Evolutionary conservation across 2,888 invertebrate species (phyloP).

Genomic region (Calephelis perditalis): DNA sequence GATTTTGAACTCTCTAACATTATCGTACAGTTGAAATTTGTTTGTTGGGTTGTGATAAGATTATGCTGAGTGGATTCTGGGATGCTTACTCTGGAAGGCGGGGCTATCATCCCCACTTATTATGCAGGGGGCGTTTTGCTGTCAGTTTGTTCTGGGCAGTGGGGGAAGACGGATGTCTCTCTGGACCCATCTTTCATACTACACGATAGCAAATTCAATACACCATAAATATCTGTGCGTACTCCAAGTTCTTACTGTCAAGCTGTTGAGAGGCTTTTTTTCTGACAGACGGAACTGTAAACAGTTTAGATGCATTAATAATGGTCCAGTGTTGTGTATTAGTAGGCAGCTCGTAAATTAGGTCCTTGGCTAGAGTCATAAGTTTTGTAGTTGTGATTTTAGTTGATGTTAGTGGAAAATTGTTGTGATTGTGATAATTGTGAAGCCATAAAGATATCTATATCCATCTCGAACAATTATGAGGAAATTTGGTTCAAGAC

Average conservation of each 20-base stretch:
- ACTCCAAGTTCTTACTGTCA: conserved; percentile 28
- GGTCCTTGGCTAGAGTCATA: conserved; percentile 21
- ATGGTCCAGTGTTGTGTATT: conserved; percentile 29
- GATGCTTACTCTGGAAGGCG: conserved; percentile 38
- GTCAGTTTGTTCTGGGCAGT: conserved; percentile 56
- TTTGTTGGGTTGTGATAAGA: conserved; percentile 17
- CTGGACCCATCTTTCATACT: conserved; percentile 58
- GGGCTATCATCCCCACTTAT: conserved; percentile 37
- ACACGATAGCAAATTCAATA: conserved; percentile 66
- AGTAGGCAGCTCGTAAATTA: conserved; percentile 24
- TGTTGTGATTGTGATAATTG: not conserved
- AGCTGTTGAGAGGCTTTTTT: conserved; percentile 28
- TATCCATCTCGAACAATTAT: too few relatives aligned
- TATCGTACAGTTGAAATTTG: conserved; percentile 34
- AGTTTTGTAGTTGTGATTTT: conserved; percentile 32
- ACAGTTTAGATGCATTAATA: conserved; percentile 33
- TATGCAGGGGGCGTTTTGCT: conserved; percentile 47
- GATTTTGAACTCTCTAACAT: conserved; percentile 11
- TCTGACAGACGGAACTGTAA: conserved; percentile 29
- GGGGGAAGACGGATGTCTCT: conserved; percentile 70
- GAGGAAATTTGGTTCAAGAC: too few relatives aligned
- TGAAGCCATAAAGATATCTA: too few relatives aligned
- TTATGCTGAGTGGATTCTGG: conserved; percentile 28
- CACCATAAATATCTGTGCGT: conserved; percentile 52
- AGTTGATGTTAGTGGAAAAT: conserved; percentile 20